Percentiles rank a stretch among this genome's conserved stretches.
phyloP scores from a whole-genome alignment of 2,113 vertebrate genomes.

The Isichthys henryi region DNA sequence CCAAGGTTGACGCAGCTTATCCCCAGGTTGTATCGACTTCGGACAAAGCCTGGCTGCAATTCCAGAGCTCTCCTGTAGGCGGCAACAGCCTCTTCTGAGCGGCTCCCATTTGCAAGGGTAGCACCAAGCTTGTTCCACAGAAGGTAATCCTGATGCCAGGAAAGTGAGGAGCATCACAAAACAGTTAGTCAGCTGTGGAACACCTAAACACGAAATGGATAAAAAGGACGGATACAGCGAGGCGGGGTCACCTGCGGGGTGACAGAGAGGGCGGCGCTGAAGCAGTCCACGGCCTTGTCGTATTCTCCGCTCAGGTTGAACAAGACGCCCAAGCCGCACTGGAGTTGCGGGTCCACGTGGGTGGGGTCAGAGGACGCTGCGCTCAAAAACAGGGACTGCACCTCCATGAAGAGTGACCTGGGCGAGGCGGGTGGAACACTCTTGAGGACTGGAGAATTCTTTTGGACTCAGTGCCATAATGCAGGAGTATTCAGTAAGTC shows the following conservation, averaged over 20 bases:
- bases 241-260: constrained; percentile 74
- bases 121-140: constrained; percentile 96
- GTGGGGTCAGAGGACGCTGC: constrained; percentile 77
- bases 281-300: constrained; percentile 95
- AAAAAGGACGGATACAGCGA: not conserved
- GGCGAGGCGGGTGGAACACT: not conserved
- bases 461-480: not conserved
- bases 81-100: constrained; percentile 89
- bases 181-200: not conserved
- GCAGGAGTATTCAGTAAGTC: not conserved
- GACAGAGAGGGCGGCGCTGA: constrained; percentile 81
- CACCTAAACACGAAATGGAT: not conserved
- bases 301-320: constrained; percentile 97
- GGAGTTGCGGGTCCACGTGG: constrained; percentile 85
- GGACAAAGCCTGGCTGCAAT: constrained; percentile 90
- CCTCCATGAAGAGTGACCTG: constrained; percentile 83
- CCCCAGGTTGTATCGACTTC: constrained; percentile 93
- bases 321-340: constrained; percentile 92
- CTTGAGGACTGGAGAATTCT: not conserved
- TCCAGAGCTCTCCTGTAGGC: constrained; percentile 86
- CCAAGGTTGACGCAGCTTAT: constrained; percentile 96
- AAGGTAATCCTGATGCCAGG: constrained; percentile 75
- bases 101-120: constrained; percentile 88
- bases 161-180: not conserved
- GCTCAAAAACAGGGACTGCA: constrained; percentile 83